Evolutionary conservation across 2,888 invertebrate genomes (phyloP).

Genomic region (Capitulum mitella): DNA sequence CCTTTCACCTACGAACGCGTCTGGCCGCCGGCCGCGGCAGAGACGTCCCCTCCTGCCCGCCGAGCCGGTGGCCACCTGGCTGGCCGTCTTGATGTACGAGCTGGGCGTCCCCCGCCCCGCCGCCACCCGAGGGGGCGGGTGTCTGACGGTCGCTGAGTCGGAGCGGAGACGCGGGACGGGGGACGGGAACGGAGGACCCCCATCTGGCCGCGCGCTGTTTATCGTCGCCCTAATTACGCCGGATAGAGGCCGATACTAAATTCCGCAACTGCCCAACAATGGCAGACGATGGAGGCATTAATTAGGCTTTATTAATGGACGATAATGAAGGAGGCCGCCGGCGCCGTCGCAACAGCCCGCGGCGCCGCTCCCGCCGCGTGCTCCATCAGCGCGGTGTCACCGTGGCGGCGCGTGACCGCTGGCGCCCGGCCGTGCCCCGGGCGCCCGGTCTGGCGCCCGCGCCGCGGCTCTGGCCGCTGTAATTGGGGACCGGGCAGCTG

Average conservation of each 20-base stretch:
- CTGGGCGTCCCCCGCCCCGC: not conserved
- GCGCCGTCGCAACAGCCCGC: not conserved
- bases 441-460: not conserved
- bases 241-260: constrained; percentile 4
- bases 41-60: not conserved
- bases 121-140: not conserved
- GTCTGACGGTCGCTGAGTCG: not conserved
- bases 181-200: not conserved
- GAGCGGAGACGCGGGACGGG: not conserved
- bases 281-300: not conserved
- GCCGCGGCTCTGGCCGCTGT: not conserved
- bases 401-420: not conserved
- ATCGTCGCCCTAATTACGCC: constrained; percentile 3
- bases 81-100: not conserved
- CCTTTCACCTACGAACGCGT: not conserved
- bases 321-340: not conserved
- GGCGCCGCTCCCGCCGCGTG: not conserved
- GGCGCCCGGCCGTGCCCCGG: not conserved
- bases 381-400: not conserved
- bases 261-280: constrained; percentile 18
- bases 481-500: not conserved
- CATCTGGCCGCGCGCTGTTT: not conserved
- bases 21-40: not conserved
- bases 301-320: constrained; percentile 13
- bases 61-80: not conserved